Evolutionary conservation across 2,113 vertebrate genomes (phyloP).

Genomic region (Eonycteris spelaea): DNA sequence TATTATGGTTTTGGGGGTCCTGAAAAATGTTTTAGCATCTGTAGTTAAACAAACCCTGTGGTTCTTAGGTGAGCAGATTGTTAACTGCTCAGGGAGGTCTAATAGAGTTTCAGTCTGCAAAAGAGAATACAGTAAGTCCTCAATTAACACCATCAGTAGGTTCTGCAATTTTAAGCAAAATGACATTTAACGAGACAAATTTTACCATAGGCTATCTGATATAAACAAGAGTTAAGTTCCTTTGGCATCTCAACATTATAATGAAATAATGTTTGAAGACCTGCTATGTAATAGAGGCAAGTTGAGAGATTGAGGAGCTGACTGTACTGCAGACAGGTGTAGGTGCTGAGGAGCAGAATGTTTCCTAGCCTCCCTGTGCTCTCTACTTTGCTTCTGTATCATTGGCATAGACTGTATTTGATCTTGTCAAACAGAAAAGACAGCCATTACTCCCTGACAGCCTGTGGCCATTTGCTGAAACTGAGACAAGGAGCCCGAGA

Average conservation of each 20-base stretch:
- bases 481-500: background rate
- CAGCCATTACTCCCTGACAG: background rate
- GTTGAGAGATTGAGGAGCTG: background rate
- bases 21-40: background rate
- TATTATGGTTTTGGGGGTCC: background rate
- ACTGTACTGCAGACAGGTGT: background rate
- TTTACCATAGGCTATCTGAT: background rate
- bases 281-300: background rate
- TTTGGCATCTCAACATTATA: background rate
- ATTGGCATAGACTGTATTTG: background rate
- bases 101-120: background rate
- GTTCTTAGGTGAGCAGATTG: background rate
- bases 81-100: background rate
- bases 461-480: background rate
- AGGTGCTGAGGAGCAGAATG: background rate
- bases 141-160: background rate
- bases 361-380: background rate
- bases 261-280: background rate
- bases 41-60: background rate
- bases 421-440: background rate
- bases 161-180: background rate
- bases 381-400: background rate
- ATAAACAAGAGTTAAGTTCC: background rate
- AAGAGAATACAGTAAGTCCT: background rate
- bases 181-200: background rate